Conservation (phyloP, 2,113 vertebrate genomes). For the Todiramphus saurophagus region DNA sequence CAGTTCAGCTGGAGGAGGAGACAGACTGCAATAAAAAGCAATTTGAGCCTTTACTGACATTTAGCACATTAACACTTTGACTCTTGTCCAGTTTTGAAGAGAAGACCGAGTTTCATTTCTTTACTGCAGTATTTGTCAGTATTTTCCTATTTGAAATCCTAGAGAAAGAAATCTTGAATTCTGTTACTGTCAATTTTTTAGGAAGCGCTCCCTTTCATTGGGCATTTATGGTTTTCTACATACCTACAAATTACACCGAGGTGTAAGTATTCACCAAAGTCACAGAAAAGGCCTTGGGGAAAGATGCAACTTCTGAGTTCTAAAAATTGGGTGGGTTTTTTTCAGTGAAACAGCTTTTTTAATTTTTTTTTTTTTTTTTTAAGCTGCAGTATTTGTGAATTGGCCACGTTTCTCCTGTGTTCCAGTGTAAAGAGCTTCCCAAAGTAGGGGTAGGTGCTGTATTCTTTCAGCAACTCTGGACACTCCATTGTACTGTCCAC, state of each 20-base stretch:
- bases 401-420: not conserved
- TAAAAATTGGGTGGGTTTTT: not conserved
- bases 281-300: not conserved
- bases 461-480: not conserved
- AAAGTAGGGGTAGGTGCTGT: not conserved
- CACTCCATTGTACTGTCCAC: not conserved
- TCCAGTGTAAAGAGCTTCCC: not conserved
- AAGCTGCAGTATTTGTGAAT: not conserved
- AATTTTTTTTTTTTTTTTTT: not conserved
- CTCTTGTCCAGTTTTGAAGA: not conserved
- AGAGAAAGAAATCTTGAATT: not conserved
- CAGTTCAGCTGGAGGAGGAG: not conserved
- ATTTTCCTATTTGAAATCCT: not conserved
- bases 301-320: not conserved
- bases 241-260: not conserved
- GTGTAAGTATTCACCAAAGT: not conserved
- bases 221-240: not conserved
- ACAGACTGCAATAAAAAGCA: not conserved
- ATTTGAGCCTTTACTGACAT: not conserved
- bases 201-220: not conserved
- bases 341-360: not conserved
- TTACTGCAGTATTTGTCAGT: not conserved
- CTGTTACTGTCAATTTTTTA: not conserved
- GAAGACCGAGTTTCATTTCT: not conserved
- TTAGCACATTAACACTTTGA: too few species aligned